Conservation (phyloP, 2,113 vertebrate genomes). For the Rhegmatorhina hoffmannsi region DNA sequence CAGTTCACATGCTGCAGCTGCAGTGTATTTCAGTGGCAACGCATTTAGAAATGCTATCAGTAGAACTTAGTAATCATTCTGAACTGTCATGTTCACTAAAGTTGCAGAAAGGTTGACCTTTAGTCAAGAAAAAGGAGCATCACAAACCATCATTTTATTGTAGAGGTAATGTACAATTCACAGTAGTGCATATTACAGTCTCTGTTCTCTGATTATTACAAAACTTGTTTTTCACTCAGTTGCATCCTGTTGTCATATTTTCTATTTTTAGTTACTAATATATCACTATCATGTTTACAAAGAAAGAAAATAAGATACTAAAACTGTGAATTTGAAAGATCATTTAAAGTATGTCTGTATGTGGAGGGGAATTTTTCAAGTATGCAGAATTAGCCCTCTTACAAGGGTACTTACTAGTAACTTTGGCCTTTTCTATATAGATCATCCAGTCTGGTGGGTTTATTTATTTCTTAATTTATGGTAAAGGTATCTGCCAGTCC, state of each 20-base stretch:
- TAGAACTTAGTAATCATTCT: not conserved
- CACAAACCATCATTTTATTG: not conserved
- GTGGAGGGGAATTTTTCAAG: not conserved
- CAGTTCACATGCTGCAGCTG: not conserved
- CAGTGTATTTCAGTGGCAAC: not conserved
- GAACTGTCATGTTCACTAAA: not conserved
- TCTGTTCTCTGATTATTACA: not conserved
- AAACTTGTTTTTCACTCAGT: not conserved
- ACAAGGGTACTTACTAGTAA: not conserved
- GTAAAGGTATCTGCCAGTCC: not conserved
- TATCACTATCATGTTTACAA: not conserved
- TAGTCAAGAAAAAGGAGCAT: constrained; percentile 25
- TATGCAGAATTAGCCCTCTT: not conserved
- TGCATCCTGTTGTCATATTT: not conserved
- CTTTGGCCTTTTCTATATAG: not conserved
- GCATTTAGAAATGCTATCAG: not conserved
- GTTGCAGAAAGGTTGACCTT: constrained; percentile 17
- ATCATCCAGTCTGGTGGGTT: not conserved
- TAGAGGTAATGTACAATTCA: not conserved
- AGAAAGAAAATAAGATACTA: not conserved
- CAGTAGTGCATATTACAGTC: not conserved
- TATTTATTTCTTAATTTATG: not conserved
- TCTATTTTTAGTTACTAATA: not conserved
- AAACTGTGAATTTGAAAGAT: not conserved
- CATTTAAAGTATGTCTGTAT: not conserved